Evolutionary conservation across 2,113 vertebrate species (phyloP).

Genomic region (Psittacula cyanocephala): DNA sequence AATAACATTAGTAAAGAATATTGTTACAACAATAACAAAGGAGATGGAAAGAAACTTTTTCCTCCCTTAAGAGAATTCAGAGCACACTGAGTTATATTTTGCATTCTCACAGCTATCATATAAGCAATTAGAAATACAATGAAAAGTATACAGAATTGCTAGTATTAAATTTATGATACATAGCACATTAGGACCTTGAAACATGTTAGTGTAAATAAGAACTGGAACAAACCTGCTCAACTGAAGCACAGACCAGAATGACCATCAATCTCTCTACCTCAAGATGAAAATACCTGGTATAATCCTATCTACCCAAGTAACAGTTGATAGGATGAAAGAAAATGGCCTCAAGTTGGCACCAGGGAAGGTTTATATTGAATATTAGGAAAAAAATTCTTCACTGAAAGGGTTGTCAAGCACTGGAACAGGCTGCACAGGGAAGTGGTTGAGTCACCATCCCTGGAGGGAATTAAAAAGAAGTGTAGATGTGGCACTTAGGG

Average conservation of each 20-base stretch:
- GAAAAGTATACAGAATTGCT: neutral
- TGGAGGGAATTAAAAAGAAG: neutral
- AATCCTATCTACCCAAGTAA: neutral
- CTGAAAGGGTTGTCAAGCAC: neutral
- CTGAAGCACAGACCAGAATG: neutral
- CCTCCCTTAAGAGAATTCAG: slow-evolving; percentile 2
- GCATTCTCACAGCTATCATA: slow-evolving; percentile 14
- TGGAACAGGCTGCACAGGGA: neutral
- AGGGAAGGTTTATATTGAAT: neutral
- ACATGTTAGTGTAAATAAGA: neutral
- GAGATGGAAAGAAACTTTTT: slow-evolving; percentile 8
- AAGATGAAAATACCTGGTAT: neutral
- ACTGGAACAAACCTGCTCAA: neutral
- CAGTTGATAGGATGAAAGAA: neutral
- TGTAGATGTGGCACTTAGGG: neutral
- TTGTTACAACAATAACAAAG: slow-evolving; percentile 1
- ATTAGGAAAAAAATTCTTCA: neutral
- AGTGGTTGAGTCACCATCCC: neutral
- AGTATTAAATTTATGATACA: neutral
- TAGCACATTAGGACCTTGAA: neutral
- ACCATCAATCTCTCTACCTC: neutral
- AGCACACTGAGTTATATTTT: neutral
- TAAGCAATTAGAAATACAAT: slow-evolving; percentile 17
- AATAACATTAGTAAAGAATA: slow-evolving; percentile 26
- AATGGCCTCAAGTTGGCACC: neutral